Evolutionary conservation across 2,888 invertebrate species (phyloP).

Genomic region (Agonum fuliginosum): DNA sequence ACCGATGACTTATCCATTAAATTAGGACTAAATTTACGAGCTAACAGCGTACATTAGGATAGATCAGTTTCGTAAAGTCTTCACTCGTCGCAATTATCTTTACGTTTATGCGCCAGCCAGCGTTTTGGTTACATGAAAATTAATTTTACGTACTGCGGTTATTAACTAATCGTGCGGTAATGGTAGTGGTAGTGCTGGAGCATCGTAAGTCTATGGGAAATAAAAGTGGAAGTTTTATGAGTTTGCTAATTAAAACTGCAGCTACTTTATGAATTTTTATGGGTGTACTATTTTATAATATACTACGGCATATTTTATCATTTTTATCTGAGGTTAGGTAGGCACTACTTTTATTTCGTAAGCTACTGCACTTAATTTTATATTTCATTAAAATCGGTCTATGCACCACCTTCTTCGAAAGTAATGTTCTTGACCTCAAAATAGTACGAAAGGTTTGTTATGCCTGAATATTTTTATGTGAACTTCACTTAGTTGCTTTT

Average conservation of each 20-base stretch:
- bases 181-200: too few relatives aligned
- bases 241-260: conserved; percentile 23
- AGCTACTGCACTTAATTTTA: too few relatives aligned
- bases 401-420: too few relatives aligned
- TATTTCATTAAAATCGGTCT: too few relatives aligned
- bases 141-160: conserved; percentile 30
- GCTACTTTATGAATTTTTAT: conserved; percentile 14
- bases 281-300: not conserved
- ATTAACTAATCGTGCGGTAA: conserved; percentile 37
- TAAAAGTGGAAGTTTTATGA: not conserved
- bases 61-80: conserved; percentile 65
- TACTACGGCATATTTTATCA: conserved; percentile 22
- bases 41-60: conserved; percentile 67
- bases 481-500: too few relatives aligned
- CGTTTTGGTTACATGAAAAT: conserved; percentile 29
- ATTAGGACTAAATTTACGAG: conserved; percentile 70
- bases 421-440: too few relatives aligned
- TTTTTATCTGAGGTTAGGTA: conserved; percentile 15
- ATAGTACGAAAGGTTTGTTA: too few relatives aligned
- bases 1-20: conserved; percentile 70
- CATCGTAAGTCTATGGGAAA: conserved; percentile 3
- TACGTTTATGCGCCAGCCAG: conserved; percentile 12
- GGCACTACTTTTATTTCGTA: too few relatives aligned
- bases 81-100: conserved; percentile 41
- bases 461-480: too few relatives aligned